Base-by-base conservation (phyloP, 2,113 vertebrate genomes). In the Elachura formosa region DNA sequence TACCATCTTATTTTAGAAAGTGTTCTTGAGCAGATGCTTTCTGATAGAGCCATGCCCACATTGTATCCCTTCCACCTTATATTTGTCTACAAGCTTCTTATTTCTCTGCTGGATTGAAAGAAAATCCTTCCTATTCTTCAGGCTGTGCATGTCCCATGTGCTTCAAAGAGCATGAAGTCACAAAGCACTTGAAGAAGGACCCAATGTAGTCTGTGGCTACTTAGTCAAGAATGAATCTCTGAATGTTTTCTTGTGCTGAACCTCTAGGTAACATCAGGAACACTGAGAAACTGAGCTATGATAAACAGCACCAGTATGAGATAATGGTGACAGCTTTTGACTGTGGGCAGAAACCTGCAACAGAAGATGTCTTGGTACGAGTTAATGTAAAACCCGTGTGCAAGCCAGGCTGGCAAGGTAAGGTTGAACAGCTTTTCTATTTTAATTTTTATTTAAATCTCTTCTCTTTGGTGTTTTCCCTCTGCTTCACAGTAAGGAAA, bases 341-440 rank as follows among this genome's bases (percentile, higher is more conserved):
- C 97, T 99, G 99, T 14, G 99, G 99, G n/a, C 99, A 99, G 96
- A 99, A 99, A 95, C 98, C 96, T 15, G 98, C 99, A 6, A 91
- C 97, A 18, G 98, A 98, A 93, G 98, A 98, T 59, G 98, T 98
- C 22, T 92, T 98, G 19, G 98, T 99, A 33, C 98, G 67, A 96
- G 99, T 99, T 54, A 98, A 99, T 8, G 98, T 99, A 96, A 99
- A 99, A 95, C 99, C 99, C 3, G 98, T 99, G 80, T 99, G 99
- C 97, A 99, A 99, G 92, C 99, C 99, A 25, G 99, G 99, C 89
- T 99, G 99, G 99, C 99, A 99, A 99, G 99, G 99, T 99, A 96
- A 95, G 98, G n/a, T 43, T 85, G 74, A 29, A 26, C 19, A 43
- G 14, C 58, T 66, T 17, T 51, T 36, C 3, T 59, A 12, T 29